These are phyloP conservation scores for Delphinapterus leucas DNA, from an alignment of 2,113 vertebrate species.

Conservation along the genomic window DNA sequence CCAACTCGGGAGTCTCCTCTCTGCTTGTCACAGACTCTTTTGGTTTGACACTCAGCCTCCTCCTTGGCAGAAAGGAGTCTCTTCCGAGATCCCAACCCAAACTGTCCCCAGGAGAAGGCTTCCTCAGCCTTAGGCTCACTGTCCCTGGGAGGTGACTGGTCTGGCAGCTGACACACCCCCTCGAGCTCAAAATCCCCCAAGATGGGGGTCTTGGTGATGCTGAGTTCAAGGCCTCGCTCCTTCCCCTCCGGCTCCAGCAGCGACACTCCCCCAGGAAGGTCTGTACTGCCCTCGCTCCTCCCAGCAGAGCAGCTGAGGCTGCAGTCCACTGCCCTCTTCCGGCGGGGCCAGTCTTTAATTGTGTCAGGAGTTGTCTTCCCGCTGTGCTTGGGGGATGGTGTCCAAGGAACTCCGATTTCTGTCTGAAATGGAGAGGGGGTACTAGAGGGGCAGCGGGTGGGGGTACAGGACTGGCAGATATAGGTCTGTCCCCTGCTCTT, in stretches of 20 bases:
- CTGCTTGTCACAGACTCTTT: slow-evolving; percentile 60
- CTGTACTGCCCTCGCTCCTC: slow-evolving; percentile 66
- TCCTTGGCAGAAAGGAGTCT: slow-evolving; percentile 59
- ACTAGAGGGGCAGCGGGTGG: slow-evolving; percentile 83
- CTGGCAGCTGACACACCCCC: slow-evolving; percentile 88
- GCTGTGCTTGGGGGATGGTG: slow-evolving; percentile 91
- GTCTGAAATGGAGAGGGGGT: slow-evolving; percentile 82
- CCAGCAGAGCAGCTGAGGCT: not conserved
- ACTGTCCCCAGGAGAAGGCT: slow-evolving; percentile 41
- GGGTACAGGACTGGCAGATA: slow-evolving; percentile 95
- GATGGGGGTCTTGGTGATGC: not conserved
- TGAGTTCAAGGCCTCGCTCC: not conserved
- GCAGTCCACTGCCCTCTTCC: slow-evolving; percentile 85
- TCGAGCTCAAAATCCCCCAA: slow-evolving; percentile 90
- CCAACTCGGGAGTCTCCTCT: slow-evolving; percentile 43
- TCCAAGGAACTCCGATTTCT: slow-evolving; percentile 81
- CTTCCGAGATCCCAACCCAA: slow-evolving; percentile 77
- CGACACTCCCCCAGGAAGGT: slow-evolving; percentile 38
- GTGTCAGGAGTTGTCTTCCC: slow-evolving; percentile 89
- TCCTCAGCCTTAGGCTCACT: slow-evolving; percentile 65
- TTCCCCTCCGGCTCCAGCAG: slow-evolving; percentile 55
- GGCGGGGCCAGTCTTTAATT: slow-evolving; percentile 93
- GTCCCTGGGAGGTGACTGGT: slow-evolving; percentile 83
- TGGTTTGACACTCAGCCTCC: slow-evolving; percentile 27
- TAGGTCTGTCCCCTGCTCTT: slow-evolving; percentile 89